Percentiles rank a stretch among this genome's conserved stretches.
Evolutionary conservation across 2,888 invertebrate species (phyloP).

Genomic region (Hyposoter didymator): DNA sequence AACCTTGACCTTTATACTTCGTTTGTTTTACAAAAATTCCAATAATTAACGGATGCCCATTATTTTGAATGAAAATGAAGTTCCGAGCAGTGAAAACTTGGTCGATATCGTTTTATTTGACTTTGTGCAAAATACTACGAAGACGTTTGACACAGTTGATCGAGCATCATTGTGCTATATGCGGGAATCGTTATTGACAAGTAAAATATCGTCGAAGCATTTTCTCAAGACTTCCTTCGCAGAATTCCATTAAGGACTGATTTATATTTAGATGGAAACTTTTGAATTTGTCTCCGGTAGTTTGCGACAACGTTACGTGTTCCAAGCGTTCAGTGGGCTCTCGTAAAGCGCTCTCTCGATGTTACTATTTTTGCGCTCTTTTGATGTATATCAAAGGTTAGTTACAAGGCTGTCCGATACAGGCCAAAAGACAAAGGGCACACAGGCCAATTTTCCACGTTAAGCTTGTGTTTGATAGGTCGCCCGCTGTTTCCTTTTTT

Average conservation of each 20-base stretch:
- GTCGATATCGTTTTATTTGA: too few species aligned
- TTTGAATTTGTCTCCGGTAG: neutral
- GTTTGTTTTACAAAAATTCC: neutral
- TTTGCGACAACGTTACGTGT: neutral
- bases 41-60: neutral
- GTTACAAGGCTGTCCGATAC: neutral
- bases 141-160: neutral
- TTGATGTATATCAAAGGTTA: constrained; percentile 2
- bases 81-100: too few species aligned
- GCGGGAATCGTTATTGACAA: neutral
- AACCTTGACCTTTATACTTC: neutral
- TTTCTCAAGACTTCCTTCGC: neutral
- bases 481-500: neutral
- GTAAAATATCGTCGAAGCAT: neutral
- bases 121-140: too few species aligned
- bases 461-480: neutral
- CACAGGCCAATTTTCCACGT: neutral
- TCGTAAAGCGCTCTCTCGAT: neutral
- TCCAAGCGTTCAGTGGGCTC: neutral
- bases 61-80: too few species aligned
- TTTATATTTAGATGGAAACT: neutral
- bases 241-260: neutral
- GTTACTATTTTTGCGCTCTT: neutral
- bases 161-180: neutral
- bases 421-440: neutral